phyloP scores from a whole-genome alignment of 2,113 vertebrate genomes.

The Passer domesticus region DNA sequence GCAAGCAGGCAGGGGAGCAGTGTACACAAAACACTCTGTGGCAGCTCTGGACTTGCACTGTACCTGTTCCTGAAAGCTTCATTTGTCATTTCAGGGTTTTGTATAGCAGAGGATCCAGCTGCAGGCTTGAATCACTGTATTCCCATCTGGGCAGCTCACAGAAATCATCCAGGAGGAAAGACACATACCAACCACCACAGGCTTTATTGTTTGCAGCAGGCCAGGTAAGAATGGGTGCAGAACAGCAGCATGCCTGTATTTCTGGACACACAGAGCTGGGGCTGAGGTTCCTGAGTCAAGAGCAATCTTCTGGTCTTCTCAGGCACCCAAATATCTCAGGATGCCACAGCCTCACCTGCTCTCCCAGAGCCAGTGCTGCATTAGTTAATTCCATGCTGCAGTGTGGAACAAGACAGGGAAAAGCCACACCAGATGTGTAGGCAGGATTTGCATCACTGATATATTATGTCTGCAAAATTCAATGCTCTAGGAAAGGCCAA shows the following conservation, averaged over 20 bases:
- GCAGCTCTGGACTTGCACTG: neutral
- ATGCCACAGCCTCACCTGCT: neutral
- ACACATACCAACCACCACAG: neutral
- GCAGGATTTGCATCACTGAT: neutral
- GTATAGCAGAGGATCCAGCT: constrained; percentile 3
- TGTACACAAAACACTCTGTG: neutral
- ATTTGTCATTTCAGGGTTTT: constrained; percentile 30
- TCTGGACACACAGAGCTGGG: neutral
- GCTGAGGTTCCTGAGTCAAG: neutral
- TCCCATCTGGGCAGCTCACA: neutral
- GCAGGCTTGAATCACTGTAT: neutral
- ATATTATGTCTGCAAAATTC: neutral
- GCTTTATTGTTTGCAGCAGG: neutral
- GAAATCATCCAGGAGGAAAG: neutral
- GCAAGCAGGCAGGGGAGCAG: neutral
- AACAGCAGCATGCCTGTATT: accelerated
- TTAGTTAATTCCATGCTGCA: neutral
- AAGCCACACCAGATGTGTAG: neutral
- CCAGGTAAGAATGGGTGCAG: neutral
- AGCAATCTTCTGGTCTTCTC: neutral
- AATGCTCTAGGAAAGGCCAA: neutral
- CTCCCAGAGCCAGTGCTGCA: neutral
- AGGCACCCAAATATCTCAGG: neutral
- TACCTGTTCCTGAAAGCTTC: constrained; percentile 41
- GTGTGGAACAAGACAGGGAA: neutral